Evolutionary conservation across 2,797 vertebrate genomes (phyloP).

Genomic region (Tauraco hartlaubi): DNA sequence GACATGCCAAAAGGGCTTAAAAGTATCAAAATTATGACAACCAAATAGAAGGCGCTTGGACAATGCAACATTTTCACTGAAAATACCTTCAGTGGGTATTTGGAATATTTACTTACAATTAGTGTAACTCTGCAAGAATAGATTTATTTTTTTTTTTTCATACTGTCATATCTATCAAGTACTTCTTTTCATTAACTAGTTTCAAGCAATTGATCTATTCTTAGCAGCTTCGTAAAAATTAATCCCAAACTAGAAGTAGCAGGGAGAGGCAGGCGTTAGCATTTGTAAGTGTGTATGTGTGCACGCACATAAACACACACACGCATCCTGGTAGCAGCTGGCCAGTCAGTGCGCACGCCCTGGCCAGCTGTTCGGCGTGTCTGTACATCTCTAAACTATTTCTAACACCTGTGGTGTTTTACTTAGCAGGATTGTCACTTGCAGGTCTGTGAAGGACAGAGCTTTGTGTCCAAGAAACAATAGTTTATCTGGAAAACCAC

Average conservation of each 20-base stretch:
- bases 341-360: rapidly evolving
- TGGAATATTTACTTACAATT: too few species aligned
- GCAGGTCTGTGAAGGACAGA: background rate
- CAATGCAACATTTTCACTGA: background rate
- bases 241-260: background rate
- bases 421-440: background rate
- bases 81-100: background rate
- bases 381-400: rapidly evolving
- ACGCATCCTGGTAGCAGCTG: background rate
- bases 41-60: background rate
- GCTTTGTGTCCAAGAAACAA: background rate
- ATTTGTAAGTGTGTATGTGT: rapidly evolving
- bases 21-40: background rate
- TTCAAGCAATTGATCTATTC: background rate
- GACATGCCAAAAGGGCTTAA: background rate
- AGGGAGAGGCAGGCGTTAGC: background rate
- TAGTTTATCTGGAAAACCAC: background rate
- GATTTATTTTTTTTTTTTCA: too few species aligned
- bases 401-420: too few species aligned
- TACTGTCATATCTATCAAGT: rapidly evolving
- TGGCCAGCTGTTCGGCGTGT: rapidly evolving
- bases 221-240: rapidly evolving
- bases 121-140: rapidly evolving
- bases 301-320: rapidly evolving
- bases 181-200: background rate